Evolutionary conservation across 2,113 vertebrate species (phyloP).

Genomic region (Mus spicilegus): DNA sequence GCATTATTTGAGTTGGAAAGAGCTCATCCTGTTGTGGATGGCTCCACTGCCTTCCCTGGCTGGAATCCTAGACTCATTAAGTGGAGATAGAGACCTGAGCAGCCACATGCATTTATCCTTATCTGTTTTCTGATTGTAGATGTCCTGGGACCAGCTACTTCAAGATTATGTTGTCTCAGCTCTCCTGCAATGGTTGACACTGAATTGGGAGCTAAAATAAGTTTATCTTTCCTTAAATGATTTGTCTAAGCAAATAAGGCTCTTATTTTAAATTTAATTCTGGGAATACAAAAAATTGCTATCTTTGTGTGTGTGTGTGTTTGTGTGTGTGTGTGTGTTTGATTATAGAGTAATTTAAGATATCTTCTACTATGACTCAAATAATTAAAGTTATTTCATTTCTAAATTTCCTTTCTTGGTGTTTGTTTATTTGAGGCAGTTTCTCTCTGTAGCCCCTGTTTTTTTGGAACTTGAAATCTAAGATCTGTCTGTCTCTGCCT

Average conservation of each 20-base stretch:
- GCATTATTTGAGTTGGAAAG: neutral
- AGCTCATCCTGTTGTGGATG: neutral
- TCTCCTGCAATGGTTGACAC: neutral
- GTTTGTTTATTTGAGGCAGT: neutral
- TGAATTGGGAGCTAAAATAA: neutral
- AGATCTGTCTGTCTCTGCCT: neutral
- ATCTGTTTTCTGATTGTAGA: neutral
- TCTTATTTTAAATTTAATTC: neutral
- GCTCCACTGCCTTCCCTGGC: neutral
- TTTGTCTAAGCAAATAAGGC: neutral
- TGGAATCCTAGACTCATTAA: neutral
- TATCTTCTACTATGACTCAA: constrained; percentile 17
- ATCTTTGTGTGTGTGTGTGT: neutral
- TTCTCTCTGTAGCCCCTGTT: neutral
- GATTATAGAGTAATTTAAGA: neutral
- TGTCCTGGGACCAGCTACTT: neutral
- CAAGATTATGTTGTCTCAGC: neutral
- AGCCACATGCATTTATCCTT: neutral
- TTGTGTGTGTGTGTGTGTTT: neutral
- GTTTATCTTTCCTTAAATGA: neutral
- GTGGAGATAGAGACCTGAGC: neutral
- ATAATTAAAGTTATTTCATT: neutral
- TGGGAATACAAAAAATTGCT: neutral
- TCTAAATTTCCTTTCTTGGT: neutral
- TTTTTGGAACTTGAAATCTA: neutral